phyloP scores from a whole-genome alignment of 2,888 invertebrate species.

The Bembecia ichneumoniformis region DNA sequence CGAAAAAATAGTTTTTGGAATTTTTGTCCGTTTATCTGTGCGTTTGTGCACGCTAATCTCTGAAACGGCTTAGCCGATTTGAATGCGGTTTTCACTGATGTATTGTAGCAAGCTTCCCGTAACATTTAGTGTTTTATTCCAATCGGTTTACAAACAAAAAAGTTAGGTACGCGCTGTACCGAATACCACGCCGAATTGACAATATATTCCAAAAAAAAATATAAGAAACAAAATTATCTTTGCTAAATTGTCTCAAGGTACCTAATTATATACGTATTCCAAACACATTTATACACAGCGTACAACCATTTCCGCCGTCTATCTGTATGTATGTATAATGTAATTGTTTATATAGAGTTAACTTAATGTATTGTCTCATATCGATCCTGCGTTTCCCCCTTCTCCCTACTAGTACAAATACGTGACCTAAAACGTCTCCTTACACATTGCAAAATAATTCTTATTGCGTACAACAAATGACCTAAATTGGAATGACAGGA shows the following conservation, averaged over 20 bases:
- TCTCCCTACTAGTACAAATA: conserved; percentile 5
- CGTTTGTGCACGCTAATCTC: too few species aligned
- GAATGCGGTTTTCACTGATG: too few species aligned
- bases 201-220: too few species aligned
- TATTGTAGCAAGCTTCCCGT: too few species aligned
- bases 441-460: conserved; percentile 29
- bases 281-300: conserved; percentile 3
- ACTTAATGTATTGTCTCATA: conserved; percentile 10
- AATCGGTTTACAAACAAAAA: too few species aligned
- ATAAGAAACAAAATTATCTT: too few species aligned
- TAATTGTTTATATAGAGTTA: neutral
- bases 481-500: conserved; percentile 25
- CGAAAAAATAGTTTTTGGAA: too few species aligned
- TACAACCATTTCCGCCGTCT: conserved; percentile 9
- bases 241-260: neutral
- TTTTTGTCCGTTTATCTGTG: too few species aligned
- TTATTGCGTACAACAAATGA: conserved; percentile 24
- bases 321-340: conserved; percentile 1
- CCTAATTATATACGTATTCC: conserved; percentile 1
- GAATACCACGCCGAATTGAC: too few species aligned
- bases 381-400: conserved; percentile 27
- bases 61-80: too few species aligned
- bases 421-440: neutral
- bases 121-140: too few species aligned
- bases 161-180: too few species aligned